phyloP scores from a whole-genome alignment of 2,113 vertebrate species.

The Empidonax traillii region DNA sequence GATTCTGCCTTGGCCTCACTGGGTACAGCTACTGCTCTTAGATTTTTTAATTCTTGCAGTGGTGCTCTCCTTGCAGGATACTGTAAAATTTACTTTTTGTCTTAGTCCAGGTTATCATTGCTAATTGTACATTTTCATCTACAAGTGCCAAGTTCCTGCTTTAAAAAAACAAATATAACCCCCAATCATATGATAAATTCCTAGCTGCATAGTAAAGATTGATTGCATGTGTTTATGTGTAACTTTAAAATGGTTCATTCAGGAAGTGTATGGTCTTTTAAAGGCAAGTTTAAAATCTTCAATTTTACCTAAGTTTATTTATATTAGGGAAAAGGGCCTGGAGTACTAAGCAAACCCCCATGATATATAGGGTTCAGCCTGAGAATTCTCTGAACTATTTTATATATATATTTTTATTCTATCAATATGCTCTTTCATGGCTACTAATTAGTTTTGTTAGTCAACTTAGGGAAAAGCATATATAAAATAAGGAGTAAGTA shows the following conservation, averaged over 20 bases:
- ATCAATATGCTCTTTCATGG: slow-evolving; percentile 75
- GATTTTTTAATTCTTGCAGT: neutral
- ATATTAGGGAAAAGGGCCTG: slow-evolving; percentile 26
- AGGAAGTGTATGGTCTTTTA: slow-evolving; percentile 73
- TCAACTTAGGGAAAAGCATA: slow-evolving; percentile 67
- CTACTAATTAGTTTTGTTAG: slow-evolving; percentile 74
- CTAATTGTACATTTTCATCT: slow-evolving; percentile 8
- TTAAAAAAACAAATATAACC: neutral
- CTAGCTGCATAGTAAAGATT: slow-evolving; percentile 63
- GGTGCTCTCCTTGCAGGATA: neutral
- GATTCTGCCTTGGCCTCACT: neutral
- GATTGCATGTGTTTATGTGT: slow-evolving; percentile 71
- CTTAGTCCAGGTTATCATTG: neutral
- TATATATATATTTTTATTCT: slow-evolving; percentile 62
- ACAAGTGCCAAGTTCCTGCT: neutral
- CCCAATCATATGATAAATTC: slow-evolving; percentile 33
- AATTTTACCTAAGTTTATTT: slow-evolving; percentile 73
- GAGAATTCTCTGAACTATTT: slow-evolving; percentile 69
- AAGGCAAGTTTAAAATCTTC: slow-evolving; percentile 71
- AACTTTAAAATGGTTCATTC: slow-evolving; percentile 72
- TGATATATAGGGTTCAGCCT: slow-evolving; percentile 66
- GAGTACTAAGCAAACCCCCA: slow-evolving; percentile 4
- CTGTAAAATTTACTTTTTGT: neutral
- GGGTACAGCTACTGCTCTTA: neutral
- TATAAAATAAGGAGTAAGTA: slow-evolving; percentile 63